Base-by-base conservation (phyloP, 2,888 invertebrate species). In the Apotomis betuletana region DNA sequence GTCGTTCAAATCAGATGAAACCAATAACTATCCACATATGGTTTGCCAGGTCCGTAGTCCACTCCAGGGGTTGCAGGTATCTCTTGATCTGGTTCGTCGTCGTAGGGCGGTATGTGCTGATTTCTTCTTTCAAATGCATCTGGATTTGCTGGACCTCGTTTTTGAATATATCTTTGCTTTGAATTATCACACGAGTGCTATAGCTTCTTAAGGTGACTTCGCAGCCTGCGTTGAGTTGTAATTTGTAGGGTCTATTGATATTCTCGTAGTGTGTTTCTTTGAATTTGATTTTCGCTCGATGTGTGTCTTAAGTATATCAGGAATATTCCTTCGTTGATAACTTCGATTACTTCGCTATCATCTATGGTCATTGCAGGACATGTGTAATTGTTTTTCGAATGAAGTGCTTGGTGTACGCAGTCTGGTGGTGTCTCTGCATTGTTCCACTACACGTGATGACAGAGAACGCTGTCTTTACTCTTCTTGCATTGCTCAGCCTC, bases 371-470 rank as follows among this genome's bases (percentile, higher is more conserved):
- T 36, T 0, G 5, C 5, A 38, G 36, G 12, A 9, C 58, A 59
- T 3, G 58, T 58, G 27, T 36, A 27, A 27, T 36, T 58, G 5
- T 27, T 58, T 12, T 58, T 58, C 38, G 38, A 27, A 10, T 58
- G 58, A 10, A 58, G 36, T 3, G 58, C 36, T 9, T 58, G 58
- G 1, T 58, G 58, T 9, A 58, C 27, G 4, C 4, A 27, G 58
- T 58, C 12, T 6, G 58, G 58, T 10, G 58, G 5, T 59, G 38
- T 41, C 8, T 4, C 38, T n/a, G 58, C 58, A 9, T 59, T 41
- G n/a, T 41, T 59, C 58, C 58, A 59, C 58, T 41, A 59, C 38
- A 59, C 3, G 41, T 59, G 58, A 12, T 59, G 27, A 27, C 58
- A 59, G 4, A 58, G 13, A 5, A 58, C 38, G 10, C 10, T 58